Evolutionary conservation across 2,888 invertebrate genomes (phyloP), one percentile per base, ranked within the genome.

Genomic region (Shargacucullia verbasci): DNA sequence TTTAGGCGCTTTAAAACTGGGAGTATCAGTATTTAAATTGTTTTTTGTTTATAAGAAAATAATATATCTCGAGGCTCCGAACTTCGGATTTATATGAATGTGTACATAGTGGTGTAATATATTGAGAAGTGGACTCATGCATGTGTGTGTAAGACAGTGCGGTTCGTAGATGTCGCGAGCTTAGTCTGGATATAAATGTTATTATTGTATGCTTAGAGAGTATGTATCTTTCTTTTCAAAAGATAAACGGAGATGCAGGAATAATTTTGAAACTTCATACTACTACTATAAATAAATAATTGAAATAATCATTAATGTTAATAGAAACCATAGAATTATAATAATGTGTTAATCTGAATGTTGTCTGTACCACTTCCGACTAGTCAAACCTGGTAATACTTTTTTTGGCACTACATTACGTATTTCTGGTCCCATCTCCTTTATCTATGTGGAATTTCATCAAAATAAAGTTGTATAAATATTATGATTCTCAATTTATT

Each of bases 171-270:
- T 80, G 81, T 82, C 76, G 80, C 81, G 87, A 91, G 88, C 89
- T 90, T 90, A 89, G 88, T 85, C 75, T 90, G 90, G 91, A 90
- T 71, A 91, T 89, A 90, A 82, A 87, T 85, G 85, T 90, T 87
- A 85, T 79, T 75, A 76, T 64, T 81, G 82, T 89, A 89, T 87
- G 88, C 85, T 82, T 89, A 88, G 84, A 80, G 76, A 83, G 80
- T 81, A 78, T 75, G 80, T 81, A 78, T 75, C 76, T 85, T 85
- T 82, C 70, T 81, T 82, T 85, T 81, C 67, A 76, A 75, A 66
- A 75, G 78, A 75, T 72, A 71, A 74, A 50, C 68, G 74, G 76
- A 80, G 81, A 79, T 76, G 72, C 77, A 70, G 71, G 52, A 68
- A 64, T 59, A 68, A 40, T 56, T 35, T 57, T 55, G 45, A 48